Evolutionary conservation across 2,113 vertebrate species (phyloP), one percentile per base, ranked within the genome.

Genomic region (Dromiciops gliroides): DNA sequence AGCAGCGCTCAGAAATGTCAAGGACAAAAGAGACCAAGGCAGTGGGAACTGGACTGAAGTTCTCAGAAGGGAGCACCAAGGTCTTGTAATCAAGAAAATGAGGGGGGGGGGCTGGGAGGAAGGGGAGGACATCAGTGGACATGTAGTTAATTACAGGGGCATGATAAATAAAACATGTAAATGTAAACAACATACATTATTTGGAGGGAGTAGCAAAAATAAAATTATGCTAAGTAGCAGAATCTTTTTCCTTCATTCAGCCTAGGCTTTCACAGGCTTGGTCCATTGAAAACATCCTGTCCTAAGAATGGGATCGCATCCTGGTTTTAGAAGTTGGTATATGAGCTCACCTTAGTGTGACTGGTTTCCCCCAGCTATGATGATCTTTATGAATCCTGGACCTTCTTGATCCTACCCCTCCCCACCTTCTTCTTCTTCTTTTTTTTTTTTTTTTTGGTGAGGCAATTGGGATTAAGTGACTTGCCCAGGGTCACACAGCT

Each of bases 41-140:
- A 94, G n/a, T n/a, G n/a, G 89, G 92, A 98, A 95, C 28, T 0
- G 75, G 37, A 26, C 52, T 91, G 93, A 96, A 51, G 95, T 51
- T 92, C 96, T 89, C 49, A 23, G 83, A 51, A 52, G 8, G 93
- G 47, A 22, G n/a, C 31, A 50, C 52, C 19, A 91, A 92, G 25
- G 8, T 14, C 25, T 0, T 50, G 6, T 90, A 93, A 93, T 89
- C 53, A 50, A 89, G 90, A 95, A 95, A 75, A 90, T 14, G 28
- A 24, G 37, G 53, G n/a, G 50, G 91, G 75, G 28, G 48, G 12
- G 51, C 0, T 0, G n/a, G 89, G 90, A 83, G 67, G n/a, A 2
- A 44, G 14, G 37, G 60, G 28, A 48, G 44, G n/a, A 89, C 51
- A 67, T 93, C 48, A 52, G n/a, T 89, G 88, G 50, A 89, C 48